Conservation (phyloP, 2,113 vertebrate species). For the Anser cygnoides region DNA sequence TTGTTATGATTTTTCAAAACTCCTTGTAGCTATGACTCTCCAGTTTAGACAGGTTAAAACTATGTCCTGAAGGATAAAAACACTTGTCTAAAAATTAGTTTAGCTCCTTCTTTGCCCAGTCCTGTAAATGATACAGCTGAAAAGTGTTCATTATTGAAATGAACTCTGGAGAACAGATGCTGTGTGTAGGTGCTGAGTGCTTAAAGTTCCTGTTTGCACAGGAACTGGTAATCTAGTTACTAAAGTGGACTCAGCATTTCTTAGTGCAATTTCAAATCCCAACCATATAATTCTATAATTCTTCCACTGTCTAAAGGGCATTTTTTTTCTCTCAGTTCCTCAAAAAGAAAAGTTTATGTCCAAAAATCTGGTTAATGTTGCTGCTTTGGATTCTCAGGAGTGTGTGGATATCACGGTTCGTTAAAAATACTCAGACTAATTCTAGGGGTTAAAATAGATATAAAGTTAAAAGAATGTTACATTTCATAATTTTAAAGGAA, state of each 20-base stretch:
- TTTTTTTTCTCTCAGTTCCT: no score
- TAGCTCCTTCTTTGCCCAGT: background rate
- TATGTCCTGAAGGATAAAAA: background rate
- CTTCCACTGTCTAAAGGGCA: background rate
- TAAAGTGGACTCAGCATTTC: background rate
- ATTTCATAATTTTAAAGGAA: background rate
- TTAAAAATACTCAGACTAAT: background rate
- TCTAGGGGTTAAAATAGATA: background rate
- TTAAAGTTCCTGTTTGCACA: background rate
- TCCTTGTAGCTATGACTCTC: background rate
- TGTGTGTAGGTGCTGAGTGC: background rate
- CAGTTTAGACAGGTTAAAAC: background rate
- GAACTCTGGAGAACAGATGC: background rate
- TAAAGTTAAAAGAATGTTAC: background rate
- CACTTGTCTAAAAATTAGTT: background rate
- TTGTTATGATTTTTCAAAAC: background rate
- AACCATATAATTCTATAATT: background rate
- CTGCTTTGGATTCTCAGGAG: background rate
- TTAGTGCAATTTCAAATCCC: background rate
- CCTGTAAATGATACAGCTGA: background rate
- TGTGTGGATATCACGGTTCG: background rate
- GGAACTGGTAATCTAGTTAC: background rate
- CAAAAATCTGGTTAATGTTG: background rate
- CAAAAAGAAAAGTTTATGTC: background rate
- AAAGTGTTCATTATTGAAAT: background rate